Evolutionary conservation across 2,113 vertebrate species (phyloP).

Genomic region (Ophthalmotilapia sp.): DNA sequence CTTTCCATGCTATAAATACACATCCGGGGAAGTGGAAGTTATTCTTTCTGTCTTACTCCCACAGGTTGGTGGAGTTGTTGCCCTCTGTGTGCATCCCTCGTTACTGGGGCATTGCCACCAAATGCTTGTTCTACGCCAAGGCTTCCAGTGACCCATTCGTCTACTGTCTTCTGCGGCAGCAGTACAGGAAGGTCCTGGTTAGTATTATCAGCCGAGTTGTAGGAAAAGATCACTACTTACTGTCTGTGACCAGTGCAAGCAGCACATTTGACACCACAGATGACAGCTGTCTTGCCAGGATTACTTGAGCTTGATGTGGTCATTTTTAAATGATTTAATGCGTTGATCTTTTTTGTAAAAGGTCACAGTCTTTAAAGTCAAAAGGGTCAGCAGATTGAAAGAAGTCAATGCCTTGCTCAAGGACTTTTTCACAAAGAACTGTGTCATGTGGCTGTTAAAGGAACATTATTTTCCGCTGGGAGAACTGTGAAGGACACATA

Average conservation of each 20-base stretch:
- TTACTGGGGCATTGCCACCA: slow-evolving; percentile 74
- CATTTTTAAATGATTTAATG: not conserved
- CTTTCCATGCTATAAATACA: not conserved
- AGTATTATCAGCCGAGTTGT: slow-evolving; percentile 64
- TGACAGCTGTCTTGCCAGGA: slow-evolving; percentile 61
- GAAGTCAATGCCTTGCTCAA: not conserved
- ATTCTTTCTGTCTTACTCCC: slow-evolving; percentile 18
- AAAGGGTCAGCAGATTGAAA: not conserved
- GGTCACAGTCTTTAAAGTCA: not conserved
- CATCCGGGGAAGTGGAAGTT: not conserved
- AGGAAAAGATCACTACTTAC: slow-evolving; percentile 64
- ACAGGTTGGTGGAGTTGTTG: slow-evolving; percentile 75
- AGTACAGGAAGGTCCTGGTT: slow-evolving; percentile 75
- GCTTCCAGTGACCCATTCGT: slow-evolving; percentile 74
- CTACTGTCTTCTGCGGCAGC: slow-evolving; percentile 74
- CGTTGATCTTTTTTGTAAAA: not conserved
- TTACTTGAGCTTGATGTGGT: slow-evolving; percentile 35
- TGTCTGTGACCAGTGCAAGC: slow-evolving; percentile 62
- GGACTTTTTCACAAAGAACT: not conserved
- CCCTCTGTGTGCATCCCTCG: slow-evolving; percentile 71
- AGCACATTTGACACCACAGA: slow-evolving; percentile 71
- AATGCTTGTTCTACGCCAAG: slow-evolving; percentile 77
- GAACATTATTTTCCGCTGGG: not conserved
- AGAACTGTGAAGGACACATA: not conserved
- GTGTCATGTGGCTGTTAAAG: not conserved